A percentile compares a stretch with the other conserved stretches of the same genome.
Conservation (phyloP, 2,888 invertebrate species). For the Metopia argyrocephala region DNA sequence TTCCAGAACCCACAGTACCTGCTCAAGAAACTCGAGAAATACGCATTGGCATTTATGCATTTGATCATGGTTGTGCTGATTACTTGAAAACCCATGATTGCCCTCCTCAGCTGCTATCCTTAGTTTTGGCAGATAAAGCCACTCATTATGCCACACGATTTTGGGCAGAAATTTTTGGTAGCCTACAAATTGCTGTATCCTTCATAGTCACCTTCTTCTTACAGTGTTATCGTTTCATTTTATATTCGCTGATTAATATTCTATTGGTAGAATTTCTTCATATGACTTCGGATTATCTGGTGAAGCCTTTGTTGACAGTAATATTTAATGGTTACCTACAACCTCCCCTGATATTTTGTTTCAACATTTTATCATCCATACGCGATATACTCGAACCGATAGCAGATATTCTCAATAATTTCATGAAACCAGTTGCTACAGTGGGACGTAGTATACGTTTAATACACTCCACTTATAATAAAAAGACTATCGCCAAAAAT, state of each 20-base stretch:
- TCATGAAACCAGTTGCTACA: constrained; percentile 75
- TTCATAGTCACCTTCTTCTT: constrained; percentile 82
- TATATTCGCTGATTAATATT: constrained; percentile 82
- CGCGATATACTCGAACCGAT: constrained; percentile 83
- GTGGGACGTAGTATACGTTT: constrained; percentile 72
- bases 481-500: constrained; percentile 63
- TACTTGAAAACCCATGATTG: constrained; percentile 83
- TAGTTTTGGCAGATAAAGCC: constrained; percentile 81
- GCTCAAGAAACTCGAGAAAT: constrained; percentile 62
- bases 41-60: constrained; percentile 83
- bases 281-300: constrained; percentile 83
- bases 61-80: constrained; percentile 84
- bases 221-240: constrained; percentile 81
- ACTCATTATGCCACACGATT: constrained; percentile 82
- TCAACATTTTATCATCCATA: constrained; percentile 82
- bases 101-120: constrained; percentile 81
- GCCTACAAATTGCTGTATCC: constrained; percentile 81
- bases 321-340: constrained; percentile 84
- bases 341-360: constrained; percentile 83
- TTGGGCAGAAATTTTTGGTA: constrained; percentile 85
- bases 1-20: constrained; percentile 68
- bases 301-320: constrained; percentile 83
- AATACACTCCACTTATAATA: constrained; percentile 71
- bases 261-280: constrained; percentile 82
- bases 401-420: constrained; percentile 80